Percentiles rank a stretch among this genome's conserved stretches.
These are phyloP conservation scores for Enteromius argenteus DNA, from an alignment of 2,797 vertebrate species.

Conservation along the genomic window DNA sequence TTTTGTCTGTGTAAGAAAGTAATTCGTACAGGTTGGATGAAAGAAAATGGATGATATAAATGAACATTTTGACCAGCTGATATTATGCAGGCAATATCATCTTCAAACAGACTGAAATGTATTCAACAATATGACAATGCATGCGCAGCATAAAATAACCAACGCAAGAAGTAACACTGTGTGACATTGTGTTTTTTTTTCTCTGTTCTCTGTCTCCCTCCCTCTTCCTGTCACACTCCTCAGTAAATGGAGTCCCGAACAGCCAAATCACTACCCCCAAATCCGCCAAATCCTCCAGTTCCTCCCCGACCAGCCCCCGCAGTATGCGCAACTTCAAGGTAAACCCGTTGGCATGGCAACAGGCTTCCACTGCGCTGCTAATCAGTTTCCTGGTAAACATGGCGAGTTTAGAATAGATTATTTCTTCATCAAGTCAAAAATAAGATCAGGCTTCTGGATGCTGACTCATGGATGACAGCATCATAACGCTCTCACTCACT, in stretches of 20 bases:
- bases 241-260: conserved; percentile 91
- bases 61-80: neutral
- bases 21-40: neutral
- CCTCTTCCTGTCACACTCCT: conserved; percentile 25
- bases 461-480: conserved; percentile 11
- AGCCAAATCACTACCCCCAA: conserved; percentile 90
- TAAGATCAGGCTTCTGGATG: conserved; percentile 12
- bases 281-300: conserved; percentile 93
- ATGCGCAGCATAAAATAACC: neutral
- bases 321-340: conserved; percentile 88
- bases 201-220: conserved; percentile 10
- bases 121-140: neutral
- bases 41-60: neutral
- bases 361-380: neutral
- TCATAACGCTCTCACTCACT: neutral
- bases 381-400: conserved; percentile 24
- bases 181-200: neutral
- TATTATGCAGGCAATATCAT: neutral
- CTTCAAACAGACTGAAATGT: neutral
- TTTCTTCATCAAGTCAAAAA: conserved; percentile 35
- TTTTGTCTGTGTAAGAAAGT: neutral
- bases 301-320: conserved; percentile 92
- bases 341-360: conserved; percentile 56
- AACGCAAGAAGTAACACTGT: conserved; percentile 2
- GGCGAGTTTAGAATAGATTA: conserved; percentile 13